phyloP scores from a whole-genome alignment of 2,888 invertebrate species.

The Phragmatobia fuliginosa region DNA sequence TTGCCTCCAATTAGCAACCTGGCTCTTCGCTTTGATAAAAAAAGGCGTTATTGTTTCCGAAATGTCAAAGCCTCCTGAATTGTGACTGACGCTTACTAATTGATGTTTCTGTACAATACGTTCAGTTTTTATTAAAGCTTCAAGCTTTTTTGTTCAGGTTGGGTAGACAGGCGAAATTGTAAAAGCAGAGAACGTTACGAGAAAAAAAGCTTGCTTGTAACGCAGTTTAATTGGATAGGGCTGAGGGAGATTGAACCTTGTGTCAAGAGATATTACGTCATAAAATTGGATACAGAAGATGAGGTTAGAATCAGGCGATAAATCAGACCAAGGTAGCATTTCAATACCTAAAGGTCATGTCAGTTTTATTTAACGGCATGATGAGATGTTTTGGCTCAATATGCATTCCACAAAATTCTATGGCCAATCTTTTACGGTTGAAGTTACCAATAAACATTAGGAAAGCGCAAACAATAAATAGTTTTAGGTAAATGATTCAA shows the following conservation, averaged over 20 bases:
- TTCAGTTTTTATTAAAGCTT: conserved; percentile 8
- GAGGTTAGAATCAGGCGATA: neutral
- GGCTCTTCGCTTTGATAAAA: conserved; percentile 27
- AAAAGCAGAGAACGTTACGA: neutral
- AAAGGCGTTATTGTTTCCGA: conserved; percentile 31
- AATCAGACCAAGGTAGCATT: neutral
- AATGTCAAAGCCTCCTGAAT: conserved; percentile 24
- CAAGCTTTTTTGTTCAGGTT: conserved; percentile 9
- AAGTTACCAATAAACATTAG: too few species aligned
- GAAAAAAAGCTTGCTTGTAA: neutral
- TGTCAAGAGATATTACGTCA: neutral
- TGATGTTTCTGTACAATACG: conserved; percentile 25
- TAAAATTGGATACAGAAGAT: neutral
- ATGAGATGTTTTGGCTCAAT: too few species aligned
- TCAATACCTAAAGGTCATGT: neutral
- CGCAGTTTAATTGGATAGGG: conserved; percentile 6
- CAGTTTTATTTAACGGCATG: neutral
- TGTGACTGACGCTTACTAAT: conserved; percentile 29
- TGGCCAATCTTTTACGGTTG: too few species aligned
- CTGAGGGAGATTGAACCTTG: neutral
- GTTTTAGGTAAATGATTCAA: too few species aligned
- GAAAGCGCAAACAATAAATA: too few species aligned
- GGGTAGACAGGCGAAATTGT: neutral
- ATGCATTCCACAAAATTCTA: too few species aligned
- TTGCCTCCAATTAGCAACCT: conserved; percentile 25